Percentiles rank a stretch among this genome's conserved stretches.
Conservation (phyloP, 2,113 vertebrate species). For the Tyrannus savana region DNA sequence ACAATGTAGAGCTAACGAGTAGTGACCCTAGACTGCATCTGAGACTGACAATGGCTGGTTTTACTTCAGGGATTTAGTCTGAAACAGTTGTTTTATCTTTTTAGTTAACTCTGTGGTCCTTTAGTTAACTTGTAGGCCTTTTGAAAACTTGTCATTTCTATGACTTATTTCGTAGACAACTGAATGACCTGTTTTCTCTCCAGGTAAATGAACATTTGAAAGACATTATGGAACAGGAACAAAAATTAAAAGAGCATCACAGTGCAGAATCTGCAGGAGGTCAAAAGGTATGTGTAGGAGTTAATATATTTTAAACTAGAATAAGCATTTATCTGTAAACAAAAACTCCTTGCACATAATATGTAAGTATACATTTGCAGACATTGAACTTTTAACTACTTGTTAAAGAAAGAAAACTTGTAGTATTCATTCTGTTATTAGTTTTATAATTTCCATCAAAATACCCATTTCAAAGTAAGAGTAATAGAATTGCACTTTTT, state of each 20-base stretch:
- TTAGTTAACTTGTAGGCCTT: background rate
- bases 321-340: background rate
- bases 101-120: background rate
- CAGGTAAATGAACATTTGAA: slow-evolving; percentile 96
- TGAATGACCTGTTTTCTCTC: slow-evolving; percentile 9
- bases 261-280: slow-evolving; percentile 81
- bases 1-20: background rate
- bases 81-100: background rate
- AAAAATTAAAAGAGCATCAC: slow-evolving; percentile 85
- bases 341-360: background rate
- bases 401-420: background rate
- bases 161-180: background rate
- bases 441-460: background rate
- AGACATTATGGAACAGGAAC: slow-evolving; percentile 88
- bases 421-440: background rate
- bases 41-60: background rate
- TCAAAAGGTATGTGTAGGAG: slow-evolving; percentile 82
- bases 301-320: background rate
- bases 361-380: background rate
- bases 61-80: background rate
- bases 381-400: background rate
- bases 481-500: background rate
- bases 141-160: background rate
- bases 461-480: background rate
- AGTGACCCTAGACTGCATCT: background rate